Base-by-base conservation (phyloP, 1,140 invertebrate genomes). In the Philopotamus ludificatus region DNA sequence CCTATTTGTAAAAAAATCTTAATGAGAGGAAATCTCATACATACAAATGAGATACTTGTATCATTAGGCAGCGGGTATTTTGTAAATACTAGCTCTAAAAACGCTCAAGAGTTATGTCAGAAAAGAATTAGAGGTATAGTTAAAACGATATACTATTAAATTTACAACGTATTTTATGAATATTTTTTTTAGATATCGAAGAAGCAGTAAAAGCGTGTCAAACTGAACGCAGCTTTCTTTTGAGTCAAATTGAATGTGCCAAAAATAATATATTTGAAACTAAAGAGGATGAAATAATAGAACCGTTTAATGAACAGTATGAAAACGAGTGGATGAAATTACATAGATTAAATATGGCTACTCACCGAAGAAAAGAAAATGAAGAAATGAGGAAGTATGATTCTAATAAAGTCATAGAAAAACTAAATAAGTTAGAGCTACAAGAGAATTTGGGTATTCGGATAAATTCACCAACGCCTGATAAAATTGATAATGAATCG, bases 1-100 rank as follows among this genome's bases (percentile, higher is more conserved):
- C 89, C 88, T 16, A 79, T 90, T 70, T 86, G 87, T 7, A 80
- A 77, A 16, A 79, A 83, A 71, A 87, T 88, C 21, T 83, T 89
- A 16, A 86, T 89, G 76, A 84, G 84, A 71, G 90, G 89, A 22
- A 78, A 83, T 67, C 71, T 91, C 2, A 83, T 87, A 34, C 87
- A 91, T 71, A 91, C 89, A 15, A 91, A 91, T 79, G 88, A 91
- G 79, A 81, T 92, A 4, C 76, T 86, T 50, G 87, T 89, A 8
- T 76, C 87, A 1, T 72, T 91, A 1, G 89, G 89, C 15, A 86
- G 89, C 58, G 86, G 87, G 72, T 90, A 86, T 78, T 91, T 91
- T 80, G 82, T 81, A 1, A 89, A 91, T 74, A 81, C 85, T 67
- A 87, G 87, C 18, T 76, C 86, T 9, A 85, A 84, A 68, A 83